Base-by-base conservation (phyloP, 2,888 invertebrate species). In the Andricus curvator region DNA sequence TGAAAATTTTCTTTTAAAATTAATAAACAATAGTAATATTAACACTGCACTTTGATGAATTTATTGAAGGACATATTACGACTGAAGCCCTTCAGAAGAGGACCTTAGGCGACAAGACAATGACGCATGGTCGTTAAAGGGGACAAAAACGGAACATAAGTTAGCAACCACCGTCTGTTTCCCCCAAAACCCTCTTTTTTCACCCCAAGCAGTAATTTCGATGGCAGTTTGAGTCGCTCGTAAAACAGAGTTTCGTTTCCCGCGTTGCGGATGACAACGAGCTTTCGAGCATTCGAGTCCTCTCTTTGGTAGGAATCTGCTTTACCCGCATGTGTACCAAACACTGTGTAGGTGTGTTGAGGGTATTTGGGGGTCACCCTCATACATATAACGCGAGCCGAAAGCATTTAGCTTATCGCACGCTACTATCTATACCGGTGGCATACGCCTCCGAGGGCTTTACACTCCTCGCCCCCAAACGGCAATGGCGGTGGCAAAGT, bases 351-450 rank as follows among this genome's bases (percentile, higher is more conserved):
- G 62, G 25, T 25, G 22, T 25, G n/a, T 62, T 11, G 15, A 11
- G 5, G n/a, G n/a, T 33, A 33, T 29, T 25, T 65, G 65, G 20
- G 37, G 48, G 41, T n/a, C 77, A 33, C 33, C 65, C 68, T 81
- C 48, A 70, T 78, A 80, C 83, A 79, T 81, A 81, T 80, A 82
- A 84, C 86, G 86, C 86, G 86, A 87, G 83, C 84, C 85, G n/a
- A 66, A 87, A 88, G 88, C 91, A 88, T 92, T 92, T 91, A 91
- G 90, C 91, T 92, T 92, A 92, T 92, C 92, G 82, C 84, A 80
- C 82, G 81, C 82, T 86, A 86, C 89, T 88, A 92, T 91, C 91
- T 90, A 37, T 8, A 88, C 84, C 89, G 87, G 87, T 87, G 88
- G 88, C 91, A 89, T 90, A 89, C 89, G 89, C 87, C 88, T 87